A percentile compares a stretch with the other conserved stretches of the same genome.
Conservation (phyloP, 2,888 invertebrate species). For the Drymonia ruficornis region DNA sequence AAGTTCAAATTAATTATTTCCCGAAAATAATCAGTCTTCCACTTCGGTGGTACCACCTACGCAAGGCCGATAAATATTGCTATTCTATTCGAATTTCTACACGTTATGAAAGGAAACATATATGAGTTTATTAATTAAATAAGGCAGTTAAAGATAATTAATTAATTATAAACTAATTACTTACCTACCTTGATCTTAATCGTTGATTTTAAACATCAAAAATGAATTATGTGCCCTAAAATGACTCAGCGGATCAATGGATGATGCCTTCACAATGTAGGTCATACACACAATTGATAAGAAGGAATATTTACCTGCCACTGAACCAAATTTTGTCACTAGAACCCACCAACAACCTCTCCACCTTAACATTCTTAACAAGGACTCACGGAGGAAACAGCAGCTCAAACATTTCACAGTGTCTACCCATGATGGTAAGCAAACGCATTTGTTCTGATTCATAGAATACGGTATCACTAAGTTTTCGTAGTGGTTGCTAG, state of each 20-base stretch:
- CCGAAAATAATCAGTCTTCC: no score
- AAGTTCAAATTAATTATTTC: no score
- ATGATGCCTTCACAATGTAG: not conserved
- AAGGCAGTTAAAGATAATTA: no score
- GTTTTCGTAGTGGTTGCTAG: conserved; percentile 63
- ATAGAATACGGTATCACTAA: conserved; percentile 24
- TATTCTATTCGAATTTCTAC: no score
- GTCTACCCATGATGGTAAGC: conserved; percentile 51
- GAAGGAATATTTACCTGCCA: not conserved
- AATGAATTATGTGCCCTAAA: not conserved
- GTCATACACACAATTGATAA: not conserved
- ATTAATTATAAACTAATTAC: no score
- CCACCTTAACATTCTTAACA: conserved; percentile 12
- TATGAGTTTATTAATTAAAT: no score
- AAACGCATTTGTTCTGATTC: conserved; percentile 41
- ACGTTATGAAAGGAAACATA: no score
- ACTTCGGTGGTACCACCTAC: no score
- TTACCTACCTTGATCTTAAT: no score
- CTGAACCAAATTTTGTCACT: not conserved
- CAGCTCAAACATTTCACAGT: conserved; percentile 46
- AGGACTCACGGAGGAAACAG: conserved; percentile 62
- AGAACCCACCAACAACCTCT: not conserved
- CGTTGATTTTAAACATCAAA: no score
- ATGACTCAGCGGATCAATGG: not conserved
- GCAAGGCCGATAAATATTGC: no score